Evolutionary conservation across 64 coral and sea anemone genomes (phyloP).

Genomic region (Astreopora myriophthalma): DNA sequence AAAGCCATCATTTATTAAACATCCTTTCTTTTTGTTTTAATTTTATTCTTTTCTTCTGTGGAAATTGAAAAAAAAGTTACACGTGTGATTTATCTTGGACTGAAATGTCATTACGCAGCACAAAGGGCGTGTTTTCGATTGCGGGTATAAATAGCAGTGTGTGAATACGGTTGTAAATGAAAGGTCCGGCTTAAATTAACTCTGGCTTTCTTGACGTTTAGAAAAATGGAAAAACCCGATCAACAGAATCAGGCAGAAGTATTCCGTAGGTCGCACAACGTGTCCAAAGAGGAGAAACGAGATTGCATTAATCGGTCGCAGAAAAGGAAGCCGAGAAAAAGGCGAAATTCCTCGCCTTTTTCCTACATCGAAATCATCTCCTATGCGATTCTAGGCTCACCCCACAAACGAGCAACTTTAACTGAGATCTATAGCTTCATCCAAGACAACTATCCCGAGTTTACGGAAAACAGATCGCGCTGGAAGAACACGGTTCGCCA

Average conservation of each 20-base stretch:
- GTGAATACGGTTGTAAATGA: background rate
- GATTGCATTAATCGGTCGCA: background rate
- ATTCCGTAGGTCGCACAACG: background rate
- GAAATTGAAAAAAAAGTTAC: background rate
- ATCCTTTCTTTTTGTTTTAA: background rate
- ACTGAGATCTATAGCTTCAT: constrained; percentile 21
- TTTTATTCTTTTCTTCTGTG: background rate
- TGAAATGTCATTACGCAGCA: background rate
- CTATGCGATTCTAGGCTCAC: constrained; percentile 4
- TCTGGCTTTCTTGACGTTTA: too few species aligned
- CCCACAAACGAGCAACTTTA: background rate
- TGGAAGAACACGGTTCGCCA: constrained; percentile 51
- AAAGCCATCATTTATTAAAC: background rate
- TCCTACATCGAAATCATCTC: constrained; percentile 15
- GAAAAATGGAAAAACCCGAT: background rate
- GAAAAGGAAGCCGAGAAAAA: background rate
- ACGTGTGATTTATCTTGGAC: background rate
- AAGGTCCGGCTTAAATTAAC: background rate
- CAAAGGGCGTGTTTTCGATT: background rate
- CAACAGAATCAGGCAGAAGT: background rate
- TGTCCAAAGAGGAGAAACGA: background rate
- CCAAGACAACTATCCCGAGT: background rate
- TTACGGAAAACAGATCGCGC: constrained; percentile 4
- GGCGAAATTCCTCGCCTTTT: background rate
- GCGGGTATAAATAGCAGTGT: background rate